phyloP scores from a whole-genome alignment of 2,113 vertebrate genomes.

The Anser cygnoides region DNA sequence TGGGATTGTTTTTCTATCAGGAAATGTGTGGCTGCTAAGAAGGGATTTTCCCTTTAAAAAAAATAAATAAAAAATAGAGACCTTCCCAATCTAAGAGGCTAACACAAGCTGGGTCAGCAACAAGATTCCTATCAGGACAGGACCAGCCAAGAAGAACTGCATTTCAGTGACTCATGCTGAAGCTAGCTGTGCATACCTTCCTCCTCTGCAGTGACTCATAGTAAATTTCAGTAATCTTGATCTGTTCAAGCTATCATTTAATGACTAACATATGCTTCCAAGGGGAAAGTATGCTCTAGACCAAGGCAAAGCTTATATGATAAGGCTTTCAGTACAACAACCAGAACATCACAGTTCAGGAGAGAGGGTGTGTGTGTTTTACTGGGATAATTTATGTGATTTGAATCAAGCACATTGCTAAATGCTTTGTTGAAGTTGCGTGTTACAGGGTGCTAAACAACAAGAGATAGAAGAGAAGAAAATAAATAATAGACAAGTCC shows the following conservation, averaged over 20 bases:
- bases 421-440: not conserved
- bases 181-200: not conserved
- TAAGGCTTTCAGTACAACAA: not conserved
- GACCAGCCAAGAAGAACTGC: constrained; percentile 2
- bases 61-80: not conserved
- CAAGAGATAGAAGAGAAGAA: not conserved
- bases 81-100: not conserved
- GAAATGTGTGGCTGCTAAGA: not conserved
- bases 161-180: not conserved
- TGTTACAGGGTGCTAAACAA: not conserved
- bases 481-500: not conserved
- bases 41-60: constrained; percentile 4
- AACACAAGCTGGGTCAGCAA: not conserved
- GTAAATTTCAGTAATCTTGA: not conserved
- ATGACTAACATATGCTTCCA: not conserved
- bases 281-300: not conserved
- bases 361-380: not conserved
- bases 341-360: not conserved
- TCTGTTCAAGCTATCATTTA: not conserved
- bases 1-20: not conserved
- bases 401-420: not conserved
- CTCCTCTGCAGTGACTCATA: not conserved
- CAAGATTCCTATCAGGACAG: not conserved
- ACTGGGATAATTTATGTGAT: not conserved
- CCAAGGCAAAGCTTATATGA: not conserved